Evolutionary conservation across 2,888 invertebrate genomes (phyloP), one percentile per base, ranked within the genome.

Genomic region (Spisula solida): DNA sequence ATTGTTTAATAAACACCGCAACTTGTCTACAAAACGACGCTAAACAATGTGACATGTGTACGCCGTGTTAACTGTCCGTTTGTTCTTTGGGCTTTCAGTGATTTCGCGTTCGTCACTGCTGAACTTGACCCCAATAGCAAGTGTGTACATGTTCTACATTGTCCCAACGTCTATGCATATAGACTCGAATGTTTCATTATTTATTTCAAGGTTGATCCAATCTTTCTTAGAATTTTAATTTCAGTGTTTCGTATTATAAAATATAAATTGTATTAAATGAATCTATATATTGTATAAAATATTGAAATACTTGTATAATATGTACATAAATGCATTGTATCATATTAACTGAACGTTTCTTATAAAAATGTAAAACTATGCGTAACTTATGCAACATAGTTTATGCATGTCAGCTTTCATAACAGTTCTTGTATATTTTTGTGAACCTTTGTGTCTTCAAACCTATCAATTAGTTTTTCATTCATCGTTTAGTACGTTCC

Each of bases 391-490:
- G 60, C 60, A 66, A 66, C 60, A n/a, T 25, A 12, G 51, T 51
- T 51, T 14, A 16, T 51, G 51, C 51, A 51, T 25, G 25, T 66
- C 60, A 10, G 60, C 25, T 25, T 25, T 66, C 25, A 25, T n/a
- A 66, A 25, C 60, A 25, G 25, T 25, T 66, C n/a, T 25, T 25
- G 60, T 66, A 66, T 66, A 66, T 66, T 66, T 60, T 66, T 66
- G n/a, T 66, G 25, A 66, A 66, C 60, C 60, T 66, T 25, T 25
- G 60, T 66, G 60, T 66, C 60, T 66, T 66, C 60, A 66, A 66
- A 25, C 25, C n/a, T 66, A 25, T 66, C n/a, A n/a, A 66, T 25
- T n/a, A 51, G n/a, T 25, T 66, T 66, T 25, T 66, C 60, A 25
- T 66, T n/a, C 12, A 2, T 0, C 60, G 25, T 66, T 25, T 66